phyloP scores from a whole-genome alignment of 1,140 invertebrate genomes.

The Zaprionus tsacasi region DNA sequence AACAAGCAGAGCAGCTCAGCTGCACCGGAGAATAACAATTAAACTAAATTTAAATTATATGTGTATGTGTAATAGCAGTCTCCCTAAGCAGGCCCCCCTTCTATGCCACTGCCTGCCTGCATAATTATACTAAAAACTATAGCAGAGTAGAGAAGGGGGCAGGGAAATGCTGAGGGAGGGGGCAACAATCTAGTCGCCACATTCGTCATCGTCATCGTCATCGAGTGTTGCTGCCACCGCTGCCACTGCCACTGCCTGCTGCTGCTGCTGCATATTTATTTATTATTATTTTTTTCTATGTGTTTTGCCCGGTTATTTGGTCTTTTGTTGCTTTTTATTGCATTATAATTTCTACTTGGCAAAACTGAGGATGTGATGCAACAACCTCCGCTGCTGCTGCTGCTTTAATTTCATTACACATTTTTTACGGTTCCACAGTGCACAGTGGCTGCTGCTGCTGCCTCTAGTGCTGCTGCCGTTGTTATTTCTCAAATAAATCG shows the following conservation, averaged over 20 bases:
- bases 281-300: constrained; percentile 59
- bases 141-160: constrained; percentile 31
- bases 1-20: constrained; percentile 37
- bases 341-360: constrained; percentile 80
- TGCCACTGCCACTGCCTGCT: constrained; percentile 26
- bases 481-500: constrained; percentile 79
- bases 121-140: constrained; percentile 80
- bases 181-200: constrained; percentile 36
- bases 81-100: constrained; percentile 14
- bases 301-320: constrained; percentile 47
- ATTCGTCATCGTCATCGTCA: constrained; percentile 62
- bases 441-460: constrained; percentile 13
- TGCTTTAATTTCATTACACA: constrained; percentile 76
- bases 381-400: constrained; percentile 49
- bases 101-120: constrained; percentile 19
- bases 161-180: not conserved
- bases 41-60: constrained; percentile 84
- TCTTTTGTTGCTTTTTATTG: constrained; percentile 71
- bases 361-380: constrained; percentile 75
- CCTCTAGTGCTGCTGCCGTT: constrained; percentile 34
- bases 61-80: constrained; percentile 66
- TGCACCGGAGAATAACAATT: constrained; percentile 81
- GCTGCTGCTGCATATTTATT: constrained; percentile 56
- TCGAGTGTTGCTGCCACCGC: constrained; percentile 19
- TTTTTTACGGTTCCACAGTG: constrained; percentile 38